Base-by-base conservation (phyloP, 23 tunicate genomes). In the Pegea sp. region DNA sequence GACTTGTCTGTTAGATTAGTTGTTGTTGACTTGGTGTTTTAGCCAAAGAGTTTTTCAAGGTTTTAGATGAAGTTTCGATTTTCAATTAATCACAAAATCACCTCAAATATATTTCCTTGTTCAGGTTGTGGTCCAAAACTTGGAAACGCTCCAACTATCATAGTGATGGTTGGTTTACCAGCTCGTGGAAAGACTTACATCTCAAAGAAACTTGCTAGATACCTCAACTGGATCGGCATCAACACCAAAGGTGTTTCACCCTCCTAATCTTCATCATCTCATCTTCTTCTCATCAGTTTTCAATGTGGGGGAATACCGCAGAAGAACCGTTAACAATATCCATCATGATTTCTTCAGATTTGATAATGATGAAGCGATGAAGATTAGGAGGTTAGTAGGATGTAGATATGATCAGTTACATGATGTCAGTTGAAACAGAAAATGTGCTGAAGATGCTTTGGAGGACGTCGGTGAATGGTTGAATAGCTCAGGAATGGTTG, bases 151-250 rank as follows among this genome's bases (percentile, higher is more conserved):
- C 89, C 97, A 1, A 75, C 97, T 23, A 76, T 87, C 16, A 66
- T 87, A 33, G 97, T 76, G 44, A 76, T 87, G 87, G 97, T 87
- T n/a, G 97, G 97, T 3, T 51, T 87, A 28, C 97, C 97, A 18
- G 97, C 97, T 2, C 48, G 97, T 33, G 97, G 97, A 25, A 87
- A 87, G 49, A 87, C 97, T 5, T 87, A 87, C 74, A 87, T 87
- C 20, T 60, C 72, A 16, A 87, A 87, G 43, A 76, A 76, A 63
- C 55, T 87, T 6, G 57, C 97, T 21, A 65, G 97, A 56, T 87
- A 87, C 42, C 52, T 87, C 2, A 87, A 87, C 65, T 87, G 97
- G 97, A 65, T 87, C 52, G 97, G 97, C 16, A 26, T 80, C 20
- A 54, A 53, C 50, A 80, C 93, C 13, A 71, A 66, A 69, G 91